Evolutionary conservation across 2,888 invertebrate genomes (phyloP), one percentile per base, ranked within the genome.

Genomic region (Agriotes lineatus): DNA sequence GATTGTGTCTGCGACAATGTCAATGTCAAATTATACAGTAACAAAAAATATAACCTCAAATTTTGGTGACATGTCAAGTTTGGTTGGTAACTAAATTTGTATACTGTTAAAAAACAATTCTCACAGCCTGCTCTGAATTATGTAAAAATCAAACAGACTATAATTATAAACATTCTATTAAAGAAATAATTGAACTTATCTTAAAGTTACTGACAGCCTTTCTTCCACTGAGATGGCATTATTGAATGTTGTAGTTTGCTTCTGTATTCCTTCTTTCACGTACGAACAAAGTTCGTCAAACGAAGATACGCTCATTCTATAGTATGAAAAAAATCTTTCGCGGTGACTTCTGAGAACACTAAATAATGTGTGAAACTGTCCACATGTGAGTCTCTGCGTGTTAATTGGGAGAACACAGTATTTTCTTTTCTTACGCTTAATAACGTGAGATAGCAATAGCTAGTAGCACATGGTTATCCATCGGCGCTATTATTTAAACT

Each of bases 311-410:
- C n/a, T n/a, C n/a, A n/a, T n/a, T n/a, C n/a, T n/a, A n/a, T n/a
- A n/a, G n/a, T n/a, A n/a, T n/a, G n/a, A n/a, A n/a, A n/a, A n/a
- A n/a, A n/a, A n/a, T n/a, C n/a, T n/a, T n/a, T n/a, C n/a, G n/a
- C n/a, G n/a, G 30, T 30, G 30, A 30, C 9, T 37, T 37, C 37
- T 37, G 37, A 37, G 33, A 48, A 48, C 18, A 20, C 48, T 54
- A 33, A 54, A 30, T 12, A 54, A 30, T 25, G 14, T 33, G 54
- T 54, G 33, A 54, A 54, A 54, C 35, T 54, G 16, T 54, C 54
- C 33, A 54, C 14, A 54, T 54, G 54, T 54, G 14, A 54, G 33
- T 30, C 54, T 54, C 16, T 54, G 54, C 16, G 33, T 1, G 33
- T 33, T 54, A 54, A 54, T 16, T 54, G 54, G 54, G 10, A 33